These are phyloP conservation scores for Poecile atricapillus DNA, from an alignment of 2,113 vertebrate genomes.

Conservation along the genomic window DNA sequence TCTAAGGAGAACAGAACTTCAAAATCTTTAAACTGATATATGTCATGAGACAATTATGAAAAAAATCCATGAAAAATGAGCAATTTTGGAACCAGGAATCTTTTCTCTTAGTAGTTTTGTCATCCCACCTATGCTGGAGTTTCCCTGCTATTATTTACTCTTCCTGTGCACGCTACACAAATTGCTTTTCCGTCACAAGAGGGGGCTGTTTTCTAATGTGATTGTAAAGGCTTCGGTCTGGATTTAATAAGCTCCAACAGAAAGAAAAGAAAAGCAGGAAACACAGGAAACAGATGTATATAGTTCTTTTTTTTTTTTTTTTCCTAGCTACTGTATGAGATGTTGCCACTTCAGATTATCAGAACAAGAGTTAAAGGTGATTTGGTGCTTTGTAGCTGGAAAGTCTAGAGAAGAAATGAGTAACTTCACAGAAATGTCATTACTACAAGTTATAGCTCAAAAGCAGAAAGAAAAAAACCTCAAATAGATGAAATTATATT, in stretches of 20 bases:
- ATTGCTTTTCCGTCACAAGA: conserved; percentile 62
- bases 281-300: not conserved
- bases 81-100: not conserved
- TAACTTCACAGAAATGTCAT: not conserved
- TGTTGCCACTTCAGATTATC: not conserved
- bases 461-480: not conserved
- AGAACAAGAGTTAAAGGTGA: not conserved
- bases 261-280: not conserved
- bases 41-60: not conserved
- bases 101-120: not conserved
- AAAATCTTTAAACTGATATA: not conserved
- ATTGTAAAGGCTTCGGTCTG: not conserved
- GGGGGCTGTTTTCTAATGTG: conserved; percentile 66
- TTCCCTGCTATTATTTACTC: not conserved
- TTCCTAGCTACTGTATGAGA: not conserved
- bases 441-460: not conserved
- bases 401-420: not conserved
- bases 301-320: not conserved
- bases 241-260: not conserved
- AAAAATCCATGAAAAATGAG: not conserved
- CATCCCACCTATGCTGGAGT: not conserved
- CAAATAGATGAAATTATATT: not conserved
- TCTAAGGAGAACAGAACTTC: not conserved
- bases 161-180: not conserved
- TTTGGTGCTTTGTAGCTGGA: not conserved